Evolutionary conservation across 2,797 vertebrate genomes (phyloP).

Genomic region (Xerus rutilus): DNA sequence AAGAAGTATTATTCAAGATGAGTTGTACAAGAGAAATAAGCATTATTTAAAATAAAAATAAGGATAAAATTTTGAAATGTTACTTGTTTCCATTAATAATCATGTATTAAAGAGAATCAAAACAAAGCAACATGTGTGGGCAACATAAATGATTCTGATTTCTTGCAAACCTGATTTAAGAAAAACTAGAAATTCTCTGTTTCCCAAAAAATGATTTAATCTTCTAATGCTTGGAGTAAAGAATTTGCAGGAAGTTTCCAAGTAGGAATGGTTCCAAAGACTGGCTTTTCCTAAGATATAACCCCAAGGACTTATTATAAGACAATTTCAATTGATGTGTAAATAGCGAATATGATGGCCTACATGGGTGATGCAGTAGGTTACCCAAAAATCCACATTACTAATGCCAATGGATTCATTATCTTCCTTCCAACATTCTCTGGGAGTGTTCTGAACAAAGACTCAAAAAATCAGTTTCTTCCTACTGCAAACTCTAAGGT

Average conservation of each 20-base stretch:
- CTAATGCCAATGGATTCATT: background rate
- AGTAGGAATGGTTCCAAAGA: slow-evolving; percentile 26
- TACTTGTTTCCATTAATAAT: slow-evolving; percentile 35
- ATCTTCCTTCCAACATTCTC: slow-evolving; percentile 19
- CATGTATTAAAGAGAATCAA: background rate
- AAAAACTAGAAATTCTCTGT: background rate
- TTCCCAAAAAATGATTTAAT: slow-evolving; percentile 36
- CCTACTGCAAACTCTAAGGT: slow-evolving; percentile 19
- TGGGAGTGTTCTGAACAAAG: background rate
- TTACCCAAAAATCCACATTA: slow-evolving; percentile 13
- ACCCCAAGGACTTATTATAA: slow-evolving; percentile 26
- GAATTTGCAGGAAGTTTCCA: slow-evolving; percentile 56
- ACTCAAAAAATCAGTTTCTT: background rate
- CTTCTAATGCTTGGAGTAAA: background rate
- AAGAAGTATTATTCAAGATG: background rate
- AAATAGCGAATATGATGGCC: slow-evolving; percentile 34
- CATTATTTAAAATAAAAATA: slow-evolving; percentile 52
- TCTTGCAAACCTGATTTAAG: background rate
- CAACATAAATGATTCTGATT: background rate
- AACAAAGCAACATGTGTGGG: background rate
- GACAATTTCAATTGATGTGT: background rate
- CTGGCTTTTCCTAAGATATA: slow-evolving; percentile 36
- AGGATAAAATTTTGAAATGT: background rate
- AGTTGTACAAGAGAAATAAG: background rate
- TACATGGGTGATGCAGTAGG: background rate